Evolutionary conservation across 2,888 invertebrate genomes (phyloP).

Genomic region (Barypeithes pellucidus): DNA sequence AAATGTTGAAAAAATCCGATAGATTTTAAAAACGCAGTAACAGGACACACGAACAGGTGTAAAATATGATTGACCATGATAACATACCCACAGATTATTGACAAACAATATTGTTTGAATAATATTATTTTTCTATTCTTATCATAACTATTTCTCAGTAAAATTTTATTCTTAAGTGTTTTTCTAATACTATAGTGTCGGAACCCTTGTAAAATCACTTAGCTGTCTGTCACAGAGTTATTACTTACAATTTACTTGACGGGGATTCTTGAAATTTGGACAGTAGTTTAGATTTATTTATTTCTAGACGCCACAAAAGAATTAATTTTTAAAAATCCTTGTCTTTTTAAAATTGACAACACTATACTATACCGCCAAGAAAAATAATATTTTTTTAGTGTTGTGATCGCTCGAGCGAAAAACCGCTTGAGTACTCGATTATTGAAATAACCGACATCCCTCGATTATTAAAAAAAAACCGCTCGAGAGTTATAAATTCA

Average conservation of each 20-base stretch:
- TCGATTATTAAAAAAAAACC: too few species aligned
- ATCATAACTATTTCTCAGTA: constrained; percentile 3
- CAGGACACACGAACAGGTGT: constrained; percentile 37
- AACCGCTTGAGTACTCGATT: too few species aligned
- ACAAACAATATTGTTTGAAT: constrained; percentile 5
- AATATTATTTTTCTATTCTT: constrained; percentile 8
- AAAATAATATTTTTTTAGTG: too few species aligned
- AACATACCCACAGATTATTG: constrained; percentile 43
- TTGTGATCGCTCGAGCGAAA: too few species aligned
- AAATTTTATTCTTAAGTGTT: not conserved
- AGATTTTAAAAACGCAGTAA: constrained; percentile 11
- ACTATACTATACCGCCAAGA: too few species aligned
- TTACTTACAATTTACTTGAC: not conserved
- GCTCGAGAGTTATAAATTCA: too few species aligned
- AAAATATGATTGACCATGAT: constrained; percentile 44
- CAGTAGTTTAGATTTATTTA: too few species aligned
- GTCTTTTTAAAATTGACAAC: too few species aligned
- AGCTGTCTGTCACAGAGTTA: not conserved
- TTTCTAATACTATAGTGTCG: not conserved
- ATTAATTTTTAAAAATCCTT: too few species aligned
- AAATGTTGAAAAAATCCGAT: not conserved
- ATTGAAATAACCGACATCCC: too few species aligned
- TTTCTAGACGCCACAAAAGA: too few species aligned
- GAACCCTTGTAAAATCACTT: not conserved
- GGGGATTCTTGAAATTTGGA: too few species aligned